A percentile compares a stretch with the other conserved stretches of the same genome.
phyloP scores from a whole-genome alignment of 2,888 invertebrate species.

The Leistus spinibarbis region DNA sequence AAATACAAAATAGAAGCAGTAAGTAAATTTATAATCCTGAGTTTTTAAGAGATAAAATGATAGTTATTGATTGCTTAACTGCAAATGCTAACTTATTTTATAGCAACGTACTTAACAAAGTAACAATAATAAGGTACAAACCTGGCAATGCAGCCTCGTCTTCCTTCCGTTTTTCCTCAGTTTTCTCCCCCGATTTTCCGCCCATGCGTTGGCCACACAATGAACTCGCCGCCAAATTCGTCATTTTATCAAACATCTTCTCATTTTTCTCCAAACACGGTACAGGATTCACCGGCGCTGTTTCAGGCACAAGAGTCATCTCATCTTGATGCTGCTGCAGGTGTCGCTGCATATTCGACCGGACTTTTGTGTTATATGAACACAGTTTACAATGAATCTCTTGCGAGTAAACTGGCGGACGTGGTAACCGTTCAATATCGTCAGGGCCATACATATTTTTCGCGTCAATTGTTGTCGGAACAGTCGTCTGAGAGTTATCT shows the following conservation, averaged over 20 bases:
- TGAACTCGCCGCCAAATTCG: slow-evolving; percentile 78
- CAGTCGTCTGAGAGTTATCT: background rate
- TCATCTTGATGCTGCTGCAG: slow-evolving; percentile 68
- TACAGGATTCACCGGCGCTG: slow-evolving; percentile 81
- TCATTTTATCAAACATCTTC: slow-evolving; percentile 84
- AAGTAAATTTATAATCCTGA: no score
- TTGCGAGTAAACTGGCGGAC: slow-evolving; percentile 67
- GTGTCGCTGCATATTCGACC: slow-evolving; percentile 74
- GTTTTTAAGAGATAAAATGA: no score
- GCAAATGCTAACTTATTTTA: background rate
- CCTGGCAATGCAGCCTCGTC: slow-evolving; percentile 13
- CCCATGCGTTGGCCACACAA: slow-evolving; percentile 55
- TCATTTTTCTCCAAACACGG: slow-evolving; percentile 78
- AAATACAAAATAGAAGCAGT: no score
- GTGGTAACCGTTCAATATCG: slow-evolving; percentile 69
- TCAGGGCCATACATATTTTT: slow-evolving; percentile 60
- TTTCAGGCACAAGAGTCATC: slow-evolving; percentile 64
- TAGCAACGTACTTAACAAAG: background rate
- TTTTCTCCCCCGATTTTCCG: slow-evolving; percentile 42
- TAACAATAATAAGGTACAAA: slow-evolving; percentile 1
- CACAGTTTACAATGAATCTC: slow-evolving; percentile 70
- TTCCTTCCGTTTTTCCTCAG: slow-evolving; percentile 14
- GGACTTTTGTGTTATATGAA: slow-evolving; percentile 71
- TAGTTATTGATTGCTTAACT: no score
- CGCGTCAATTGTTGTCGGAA: slow-evolving; percentile 40